A percentile compares a stretch with the other conserved stretches of the same genome.
phyloP scores from a whole-genome alignment of 2,797 vertebrate genomes.

The Nyctibius grandis region DNA sequence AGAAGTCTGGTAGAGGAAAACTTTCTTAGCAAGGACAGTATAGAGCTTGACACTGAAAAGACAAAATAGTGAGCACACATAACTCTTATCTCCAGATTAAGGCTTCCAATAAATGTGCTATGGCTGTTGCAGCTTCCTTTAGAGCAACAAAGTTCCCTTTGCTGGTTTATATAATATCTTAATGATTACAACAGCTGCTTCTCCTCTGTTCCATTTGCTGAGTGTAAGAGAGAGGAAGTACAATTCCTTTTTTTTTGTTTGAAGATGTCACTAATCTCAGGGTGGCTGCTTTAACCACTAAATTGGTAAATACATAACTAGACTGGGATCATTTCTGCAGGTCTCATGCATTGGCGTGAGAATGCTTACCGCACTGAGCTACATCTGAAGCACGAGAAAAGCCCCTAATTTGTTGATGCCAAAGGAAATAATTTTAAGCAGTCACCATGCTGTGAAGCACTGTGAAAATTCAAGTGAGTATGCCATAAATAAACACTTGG shows the following conservation, averaged over 20 bases:
- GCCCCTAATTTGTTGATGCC: not conserved
- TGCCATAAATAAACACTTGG: not conserved
- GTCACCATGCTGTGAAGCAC: not conserved
- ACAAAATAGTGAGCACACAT: not conserved
- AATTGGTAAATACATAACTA: not conserved
- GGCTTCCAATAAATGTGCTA: not conserved
- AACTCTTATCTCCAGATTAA: not conserved
- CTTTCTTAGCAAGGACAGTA: not conserved
- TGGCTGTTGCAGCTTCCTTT: not conserved
- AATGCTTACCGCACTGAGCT: not conserved
- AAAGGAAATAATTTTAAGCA: not conserved
- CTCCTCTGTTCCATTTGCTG: not conserved
- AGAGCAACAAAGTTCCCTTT: not conserved
- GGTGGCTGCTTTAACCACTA: not conserved
- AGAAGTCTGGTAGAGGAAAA: not conserved
- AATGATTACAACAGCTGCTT: not conserved
- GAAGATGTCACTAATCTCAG: not conserved
- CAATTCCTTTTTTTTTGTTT: not conserved
- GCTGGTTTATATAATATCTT: not conserved
- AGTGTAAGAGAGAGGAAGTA: not conserved
- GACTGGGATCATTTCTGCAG: not conserved
- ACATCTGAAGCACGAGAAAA: not conserved
- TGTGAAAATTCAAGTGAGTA: not conserved
- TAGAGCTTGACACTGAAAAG: not conserved
- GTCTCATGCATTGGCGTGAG: not conserved